Conservation (phyloP, 2,888 invertebrate species). For the Apamea crenata region DNA sequence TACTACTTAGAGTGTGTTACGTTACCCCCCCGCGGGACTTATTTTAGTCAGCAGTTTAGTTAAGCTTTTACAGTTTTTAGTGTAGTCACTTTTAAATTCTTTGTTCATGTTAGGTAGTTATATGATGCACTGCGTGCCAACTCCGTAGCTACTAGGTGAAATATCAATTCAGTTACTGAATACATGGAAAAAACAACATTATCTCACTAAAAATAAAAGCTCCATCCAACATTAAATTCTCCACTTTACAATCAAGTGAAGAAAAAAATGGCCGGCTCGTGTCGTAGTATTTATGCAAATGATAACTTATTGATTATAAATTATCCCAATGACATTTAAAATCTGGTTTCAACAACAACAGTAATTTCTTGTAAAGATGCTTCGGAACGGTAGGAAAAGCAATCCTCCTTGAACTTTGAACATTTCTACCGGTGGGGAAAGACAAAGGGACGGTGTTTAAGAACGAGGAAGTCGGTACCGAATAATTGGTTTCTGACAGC, state of each 20-base stretch:
- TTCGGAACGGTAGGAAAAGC: conserved; percentile 40
- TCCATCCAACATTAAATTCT: conserved; percentile 9
- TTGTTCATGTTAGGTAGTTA: not conserved
- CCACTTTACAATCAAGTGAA: conserved; percentile 10
- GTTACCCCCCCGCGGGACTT: not conserved
- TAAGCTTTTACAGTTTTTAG: not conserved
- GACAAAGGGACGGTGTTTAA: conserved; percentile 34
- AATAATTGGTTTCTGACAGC: conserved; percentile 53
- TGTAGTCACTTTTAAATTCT: conserved; percentile 1
- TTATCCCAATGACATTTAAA: conserved; percentile 53
- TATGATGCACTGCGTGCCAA: not conserved
- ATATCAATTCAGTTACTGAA: not conserved
- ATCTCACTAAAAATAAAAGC: not conserved
- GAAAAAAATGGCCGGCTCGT: conserved; percentile 3
- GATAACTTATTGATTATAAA: conserved; percentile 29
- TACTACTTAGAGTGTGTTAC: not conserved
- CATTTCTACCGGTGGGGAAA: conserved; percentile 40
- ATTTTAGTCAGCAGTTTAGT: not conserved
- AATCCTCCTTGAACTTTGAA: conserved; percentile 56
- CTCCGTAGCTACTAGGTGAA: not conserved
- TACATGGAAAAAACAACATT: not conserved
- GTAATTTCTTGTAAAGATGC: conserved; percentile 24
- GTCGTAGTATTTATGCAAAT: conserved; percentile 52
- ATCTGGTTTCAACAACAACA: conserved; percentile 35
- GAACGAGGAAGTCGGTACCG: conserved; percentile 58